Evolutionary conservation across 1,140 invertebrate genomes (phyloP), one percentile per base, ranked within the genome.

Genomic region (Teleopsis dalmanni): DNA sequence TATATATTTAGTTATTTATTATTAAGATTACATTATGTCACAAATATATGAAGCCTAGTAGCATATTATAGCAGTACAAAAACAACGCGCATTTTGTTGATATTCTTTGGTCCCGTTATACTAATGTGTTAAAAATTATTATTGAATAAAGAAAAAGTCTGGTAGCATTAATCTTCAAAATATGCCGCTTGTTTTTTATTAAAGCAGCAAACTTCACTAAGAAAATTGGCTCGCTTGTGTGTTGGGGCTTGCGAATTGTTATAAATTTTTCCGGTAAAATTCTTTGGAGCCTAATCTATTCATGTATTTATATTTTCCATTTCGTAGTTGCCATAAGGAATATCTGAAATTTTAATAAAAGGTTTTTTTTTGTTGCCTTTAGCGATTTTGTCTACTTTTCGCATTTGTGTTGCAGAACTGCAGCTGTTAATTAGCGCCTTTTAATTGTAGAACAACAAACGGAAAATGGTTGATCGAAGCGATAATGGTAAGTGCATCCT

Each of bases 391-490:
- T 31, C n/a, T 2, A 41, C 3, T 45, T 31, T 23, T 11, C 44
- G 44, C 44, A 34, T 18, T 46, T 46, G 44, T 33, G 29, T 47
- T 47, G 43, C 33, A 29, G 40, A 40, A 25, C 41, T 47, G 43
- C 36, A 38, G 36, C 36, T 45, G 36, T 41, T 41, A 51, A 45
- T 21, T 16, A 31, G 26, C 22, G 29, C 22, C 29, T 34, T 16
- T 18, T 42, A 25, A 9, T 16, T 31, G 31, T n/a, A 23, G 7
- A n/a, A 35, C 42, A 16, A 26, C 25, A n/a, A 18, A 10, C n/a
- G 44, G 46, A 52, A 29, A 19, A 68, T 69, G 65, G 65, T 63
- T 35, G 65, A 69, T 59, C 59, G 65, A 34, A 62, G 65, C 52
- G 65, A 69, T 51, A 69, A 69, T 64, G 65, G 65, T 69, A 57